These are phyloP conservation scores for Eulemur albifrons DNA, from an alignment of 2,797 vertebrate species.

Conservation along the genomic window DNA sequence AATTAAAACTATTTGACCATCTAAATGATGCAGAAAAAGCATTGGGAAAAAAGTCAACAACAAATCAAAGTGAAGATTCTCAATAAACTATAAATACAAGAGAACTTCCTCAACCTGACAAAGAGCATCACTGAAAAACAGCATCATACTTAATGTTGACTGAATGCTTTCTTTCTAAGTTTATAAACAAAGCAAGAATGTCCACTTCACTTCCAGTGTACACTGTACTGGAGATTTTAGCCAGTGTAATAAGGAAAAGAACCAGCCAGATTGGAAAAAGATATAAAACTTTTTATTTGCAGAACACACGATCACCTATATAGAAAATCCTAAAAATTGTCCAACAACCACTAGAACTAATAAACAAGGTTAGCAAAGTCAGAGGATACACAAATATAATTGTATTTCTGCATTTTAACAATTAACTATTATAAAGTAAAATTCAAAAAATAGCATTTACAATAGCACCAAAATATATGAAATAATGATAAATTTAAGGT, in stretches of 20 bases:
- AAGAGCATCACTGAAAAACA: neutral
- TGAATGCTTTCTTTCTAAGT: neutral
- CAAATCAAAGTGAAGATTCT: neutral
- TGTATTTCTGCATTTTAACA: neutral
- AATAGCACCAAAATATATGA: neutral
- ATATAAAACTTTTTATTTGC: neutral
- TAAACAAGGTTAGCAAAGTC: neutral
- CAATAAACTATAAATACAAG: neutral
- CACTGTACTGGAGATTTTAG: neutral
- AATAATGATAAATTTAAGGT: neutral
- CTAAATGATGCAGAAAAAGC: neutral
- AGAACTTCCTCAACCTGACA: neutral
- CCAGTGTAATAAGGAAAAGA: neutral
- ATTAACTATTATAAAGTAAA: neutral
- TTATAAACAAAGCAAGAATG: neutral
- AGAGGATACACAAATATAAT: neutral
- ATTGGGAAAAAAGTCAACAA: neutral
- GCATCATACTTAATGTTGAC: neutral
- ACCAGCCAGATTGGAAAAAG: neutral
- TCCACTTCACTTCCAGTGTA: neutral
- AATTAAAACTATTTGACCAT: neutral
- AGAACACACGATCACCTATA: neutral
- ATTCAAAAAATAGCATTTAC: neutral
- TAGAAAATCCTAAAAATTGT: neutral
- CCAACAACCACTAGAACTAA: neutral